These are phyloP conservation scores for Charaxes varanes DNA, from an alignment of 1,140 invertebrate species.

Conservation along the genomic window DNA sequence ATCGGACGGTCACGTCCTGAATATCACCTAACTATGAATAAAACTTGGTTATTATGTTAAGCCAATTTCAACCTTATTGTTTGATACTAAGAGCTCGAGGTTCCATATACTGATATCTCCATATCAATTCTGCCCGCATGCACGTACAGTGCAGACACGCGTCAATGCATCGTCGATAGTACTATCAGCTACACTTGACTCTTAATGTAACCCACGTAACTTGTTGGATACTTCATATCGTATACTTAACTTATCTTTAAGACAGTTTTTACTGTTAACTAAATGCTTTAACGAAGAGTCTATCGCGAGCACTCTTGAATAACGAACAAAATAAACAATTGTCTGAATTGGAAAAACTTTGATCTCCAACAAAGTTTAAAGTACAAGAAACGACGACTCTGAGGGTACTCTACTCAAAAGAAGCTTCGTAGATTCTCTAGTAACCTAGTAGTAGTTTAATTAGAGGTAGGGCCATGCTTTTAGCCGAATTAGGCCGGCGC, in stretches of 20 bases:
- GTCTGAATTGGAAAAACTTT: too few species aligned
- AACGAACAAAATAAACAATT: too few species aligned
- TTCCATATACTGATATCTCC: not conserved
- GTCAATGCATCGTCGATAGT: slow-evolving; percentile 52
- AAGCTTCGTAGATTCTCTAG: too few species aligned
- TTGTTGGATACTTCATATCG: slow-evolving; percentile 6
- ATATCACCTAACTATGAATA: slow-evolving; percentile 39
- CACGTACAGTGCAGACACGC: slow-evolving; percentile 47
- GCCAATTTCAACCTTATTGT: slow-evolving; percentile 15
- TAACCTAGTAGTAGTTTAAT: too few species aligned
- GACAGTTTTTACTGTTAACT: slow-evolving; percentile 8
- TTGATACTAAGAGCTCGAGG: too few species aligned
- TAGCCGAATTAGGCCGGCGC: too few species aligned
- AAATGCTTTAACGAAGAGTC: not conserved
- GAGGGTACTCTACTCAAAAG: too few species aligned
- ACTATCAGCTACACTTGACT: slow-evolving; percentile 66
- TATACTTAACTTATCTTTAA: not conserved
- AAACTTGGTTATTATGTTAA: not conserved
- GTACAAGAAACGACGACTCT: too few species aligned
- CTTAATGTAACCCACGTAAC: slow-evolving; percentile 31
- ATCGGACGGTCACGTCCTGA: slow-evolving; percentile 54
- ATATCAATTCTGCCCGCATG: slow-evolving; percentile 47
- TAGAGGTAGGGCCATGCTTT: too few species aligned
- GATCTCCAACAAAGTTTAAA: too few species aligned
- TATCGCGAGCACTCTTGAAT: too few species aligned